Percentiles rank a stretch among this genome's conserved stretches.
phyloP scores from a whole-genome alignment of 2,113 vertebrate species.

The Centropus bengalensis region DNA sequence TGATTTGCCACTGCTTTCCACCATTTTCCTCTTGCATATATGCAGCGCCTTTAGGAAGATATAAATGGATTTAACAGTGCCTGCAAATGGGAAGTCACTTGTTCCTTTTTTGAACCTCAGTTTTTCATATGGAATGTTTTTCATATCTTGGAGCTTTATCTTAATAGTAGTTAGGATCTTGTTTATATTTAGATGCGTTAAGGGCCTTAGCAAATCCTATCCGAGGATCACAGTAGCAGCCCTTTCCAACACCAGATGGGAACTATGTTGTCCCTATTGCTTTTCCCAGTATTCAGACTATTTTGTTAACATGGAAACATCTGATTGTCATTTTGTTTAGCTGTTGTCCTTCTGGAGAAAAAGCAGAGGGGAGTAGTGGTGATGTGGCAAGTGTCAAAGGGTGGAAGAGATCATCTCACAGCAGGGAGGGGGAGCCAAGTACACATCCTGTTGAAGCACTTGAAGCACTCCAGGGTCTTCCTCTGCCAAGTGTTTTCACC shows the following conservation, averaged over 20 bases:
- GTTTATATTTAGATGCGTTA: not conserved
- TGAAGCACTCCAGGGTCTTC: not conserved
- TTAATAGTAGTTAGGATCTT: not conserved
- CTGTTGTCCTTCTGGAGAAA: not conserved
- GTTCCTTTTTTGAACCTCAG: not conserved
- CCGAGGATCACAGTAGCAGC: not conserved
- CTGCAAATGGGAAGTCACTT: not conserved
- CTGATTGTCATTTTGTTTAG: conserved; percentile 28
- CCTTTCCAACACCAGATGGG: not conserved
- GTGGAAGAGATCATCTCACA: not conserved
- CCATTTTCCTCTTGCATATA: not conserved
- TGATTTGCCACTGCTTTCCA: not conserved
- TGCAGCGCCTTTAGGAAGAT: not conserved
- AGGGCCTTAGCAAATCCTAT: not conserved
- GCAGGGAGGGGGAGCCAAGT: not conserved
- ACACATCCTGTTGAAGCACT: not conserved
- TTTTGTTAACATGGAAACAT: conserved; percentile 7
- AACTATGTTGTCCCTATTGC: not conserved
- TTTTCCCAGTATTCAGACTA: not conserved
- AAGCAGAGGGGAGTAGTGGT: not conserved
- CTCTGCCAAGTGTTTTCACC: not conserved
- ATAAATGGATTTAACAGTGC: not conserved
- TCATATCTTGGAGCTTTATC: not conserved
- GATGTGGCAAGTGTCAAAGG: not conserved
- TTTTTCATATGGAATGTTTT: not conserved